These are phyloP conservation scores for Danio aesculapii DNA, from an alignment of 2,797 vertebrate genomes.

Conservation along the genomic window DNA sequence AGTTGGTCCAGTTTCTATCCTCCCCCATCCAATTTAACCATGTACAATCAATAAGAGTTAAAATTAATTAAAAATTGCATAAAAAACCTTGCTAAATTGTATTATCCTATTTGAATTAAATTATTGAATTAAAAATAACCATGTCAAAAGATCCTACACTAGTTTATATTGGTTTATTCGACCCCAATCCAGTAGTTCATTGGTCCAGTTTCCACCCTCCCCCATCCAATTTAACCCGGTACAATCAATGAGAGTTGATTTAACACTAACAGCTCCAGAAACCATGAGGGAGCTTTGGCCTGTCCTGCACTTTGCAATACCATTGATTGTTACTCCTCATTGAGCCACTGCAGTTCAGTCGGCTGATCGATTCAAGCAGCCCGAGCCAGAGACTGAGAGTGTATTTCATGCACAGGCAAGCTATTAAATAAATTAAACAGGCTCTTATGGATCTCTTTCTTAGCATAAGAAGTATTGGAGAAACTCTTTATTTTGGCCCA, in stretches of 20 bases:
- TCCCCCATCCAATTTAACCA: slow-evolving; percentile 66
- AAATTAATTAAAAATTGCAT: no score
- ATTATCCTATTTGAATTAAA: no score
- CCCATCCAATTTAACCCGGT: slow-evolving; percentile 67
- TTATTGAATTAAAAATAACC: no score
- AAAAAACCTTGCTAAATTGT: no score
- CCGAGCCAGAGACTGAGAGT: slow-evolving; percentile 28
- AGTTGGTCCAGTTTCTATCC: slow-evolving; percentile 46
- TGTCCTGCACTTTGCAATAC: slow-evolving; percentile 28
- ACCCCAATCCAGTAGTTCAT: slow-evolving; percentile 61
- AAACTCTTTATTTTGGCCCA: slow-evolving; percentile 2
- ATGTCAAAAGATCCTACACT: slow-evolving; percentile 45
- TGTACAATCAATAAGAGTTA: slow-evolving; percentile 74
- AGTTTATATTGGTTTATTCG: slow-evolving; percentile 71
- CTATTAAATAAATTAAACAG: slow-evolving; percentile 28
- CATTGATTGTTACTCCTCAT: slow-evolving; percentile 48
- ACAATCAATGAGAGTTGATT: slow-evolving; percentile 77
- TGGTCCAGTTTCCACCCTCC: slow-evolving; percentile 43
- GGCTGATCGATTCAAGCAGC: slow-evolving; percentile 37
- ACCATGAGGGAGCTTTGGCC: slow-evolving; percentile 43
- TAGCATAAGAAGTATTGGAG: slow-evolving; percentile 11
- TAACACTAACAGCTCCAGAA: slow-evolving; percentile 64
- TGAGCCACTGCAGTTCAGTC: slow-evolving; percentile 5
- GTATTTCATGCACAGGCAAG: slow-evolving; percentile 13
- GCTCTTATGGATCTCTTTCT: not conserved